phyloP scores from a whole-genome alignment of 2,888 invertebrate species.

The Drosophila neonasuta region DNA sequence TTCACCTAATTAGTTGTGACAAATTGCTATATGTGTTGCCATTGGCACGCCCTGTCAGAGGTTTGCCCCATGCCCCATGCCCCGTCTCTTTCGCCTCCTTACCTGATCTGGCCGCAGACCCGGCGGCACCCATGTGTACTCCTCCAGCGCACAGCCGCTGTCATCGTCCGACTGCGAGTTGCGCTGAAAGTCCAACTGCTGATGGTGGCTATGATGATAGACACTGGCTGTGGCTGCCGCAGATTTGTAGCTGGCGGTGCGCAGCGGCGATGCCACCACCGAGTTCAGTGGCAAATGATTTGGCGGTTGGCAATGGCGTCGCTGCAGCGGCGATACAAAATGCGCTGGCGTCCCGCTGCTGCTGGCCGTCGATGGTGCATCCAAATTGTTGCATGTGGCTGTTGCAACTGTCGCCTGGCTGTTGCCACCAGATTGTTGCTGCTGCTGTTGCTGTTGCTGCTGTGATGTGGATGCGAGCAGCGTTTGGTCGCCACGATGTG shows the following conservation, averaged over 20 bases:
- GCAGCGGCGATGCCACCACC: slow-evolving; percentile 76
- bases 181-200: slow-evolving; percentile 87
- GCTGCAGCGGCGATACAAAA: slow-evolving; percentile 80
- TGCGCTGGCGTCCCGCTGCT: slow-evolving; percentile 73
- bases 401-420: slow-evolving; percentile 34
- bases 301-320: slow-evolving; percentile 80
- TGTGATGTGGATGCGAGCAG: slow-evolving; percentile 48
- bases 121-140: slow-evolving; percentile 99
- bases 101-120: slow-evolving; percentile 98
- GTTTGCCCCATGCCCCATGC: background rate
- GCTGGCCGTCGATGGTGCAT: slow-evolving; percentile 61
- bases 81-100: slow-evolving; percentile 62
- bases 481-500: slow-evolving; percentile 52
- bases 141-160: slow-evolving; percentile 98
- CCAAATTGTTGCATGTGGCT: slow-evolving; percentile 60
- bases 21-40: slow-evolving; percentile 56
- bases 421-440: slow-evolving; percentile 37
- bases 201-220: slow-evolving; percentile 80
- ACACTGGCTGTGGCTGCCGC: slow-evolving; percentile 69
- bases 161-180: slow-evolving; percentile 98
- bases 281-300: slow-evolving; percentile 79
- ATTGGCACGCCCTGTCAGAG: slow-evolving; percentile 6
- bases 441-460: slow-evolving; percentile 43
- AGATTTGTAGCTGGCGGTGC: slow-evolving; percentile 80
- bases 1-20: slow-evolving; percentile 68